A percentile compares a stretch with the other conserved stretches of the same genome.
Conservation (phyloP, 2,113 vertebrate genomes). For the Bujurquina vittata region DNA sequence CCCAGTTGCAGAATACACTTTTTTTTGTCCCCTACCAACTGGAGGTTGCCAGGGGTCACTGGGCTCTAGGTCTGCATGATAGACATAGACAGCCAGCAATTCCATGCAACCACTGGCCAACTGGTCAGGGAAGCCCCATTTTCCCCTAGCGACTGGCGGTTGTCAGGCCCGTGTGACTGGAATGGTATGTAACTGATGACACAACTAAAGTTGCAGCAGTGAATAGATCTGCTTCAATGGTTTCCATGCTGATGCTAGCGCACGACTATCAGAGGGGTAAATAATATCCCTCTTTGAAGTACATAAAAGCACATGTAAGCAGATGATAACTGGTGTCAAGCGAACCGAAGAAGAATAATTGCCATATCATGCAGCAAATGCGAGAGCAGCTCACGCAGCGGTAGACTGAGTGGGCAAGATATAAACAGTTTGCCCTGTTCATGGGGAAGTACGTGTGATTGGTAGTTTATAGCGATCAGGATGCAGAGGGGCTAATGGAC, state of each 20-base stretch:
- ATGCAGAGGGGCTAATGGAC: conserved; percentile 48
- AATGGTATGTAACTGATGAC: background rate
- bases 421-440: conserved; percentile 34
- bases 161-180: background rate
- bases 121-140: background rate
- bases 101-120: background rate
- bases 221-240: conserved; percentile 42
- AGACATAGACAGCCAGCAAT: too few species aligned
- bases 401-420: conserved; percentile 43
- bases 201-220: background rate
- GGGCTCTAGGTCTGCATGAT: background rate
- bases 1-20: accelerated
- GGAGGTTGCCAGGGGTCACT: background rate
- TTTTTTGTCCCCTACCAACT: background rate
- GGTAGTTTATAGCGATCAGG: conserved; percentile 7
- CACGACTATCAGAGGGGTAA: conserved; percentile 30
- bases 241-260: conserved; percentile 7
- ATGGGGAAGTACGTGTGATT: conserved; percentile 9
- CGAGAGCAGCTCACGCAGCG: background rate
- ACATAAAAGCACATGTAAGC: conserved; percentile 42
- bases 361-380: conserved; percentile 28
- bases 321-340: conserved; percentile 27
- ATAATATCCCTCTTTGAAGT: conserved; percentile 37
- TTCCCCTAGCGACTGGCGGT: background rate
- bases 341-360: conserved; percentile 35